Percentiles rank a stretch among this genome's conserved stretches.
These are phyloP conservation scores for Habroteleia sp. DNA, from an alignment of 2,888 invertebrate species.

Conservation along the genomic window DNA sequence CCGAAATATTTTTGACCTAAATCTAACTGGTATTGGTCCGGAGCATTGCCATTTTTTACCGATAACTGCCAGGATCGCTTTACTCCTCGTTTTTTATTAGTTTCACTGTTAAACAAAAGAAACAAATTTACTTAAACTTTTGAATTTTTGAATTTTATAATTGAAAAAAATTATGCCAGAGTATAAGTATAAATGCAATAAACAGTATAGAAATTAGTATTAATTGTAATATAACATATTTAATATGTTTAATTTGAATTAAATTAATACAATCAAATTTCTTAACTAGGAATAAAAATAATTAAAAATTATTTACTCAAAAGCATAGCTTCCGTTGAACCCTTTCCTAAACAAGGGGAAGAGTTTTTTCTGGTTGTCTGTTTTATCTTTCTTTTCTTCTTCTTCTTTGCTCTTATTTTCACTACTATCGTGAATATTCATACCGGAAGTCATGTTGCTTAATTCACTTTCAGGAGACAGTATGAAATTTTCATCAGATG, in stretches of 20 bases:
- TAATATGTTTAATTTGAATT: too few species aligned
- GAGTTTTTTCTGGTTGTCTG: constrained; percentile 65
- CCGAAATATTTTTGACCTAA: constrained; percentile 92
- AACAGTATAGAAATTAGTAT: too few species aligned
- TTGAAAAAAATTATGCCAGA: too few species aligned
- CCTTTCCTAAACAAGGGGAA: constrained; percentile 77
- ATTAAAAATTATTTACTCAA: constrained; percentile 67
- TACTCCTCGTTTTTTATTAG: constrained; percentile 45
- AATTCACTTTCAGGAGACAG: constrained; percentile 83
- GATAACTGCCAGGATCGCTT: constrained; percentile 79
- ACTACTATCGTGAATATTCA: constrained; percentile 81
- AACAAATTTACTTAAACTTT: background rate
- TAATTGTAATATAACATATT: too few species aligned
- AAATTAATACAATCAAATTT: too few species aligned
- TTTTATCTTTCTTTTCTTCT: constrained; percentile 11
- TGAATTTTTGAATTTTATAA: too few species aligned
- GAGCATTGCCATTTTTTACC: constrained; percentile 81
- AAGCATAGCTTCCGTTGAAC: constrained; percentile 61
- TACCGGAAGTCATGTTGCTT: constrained; percentile 82
- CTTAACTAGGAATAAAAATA: background rate
- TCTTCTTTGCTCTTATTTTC: constrained; percentile 55
- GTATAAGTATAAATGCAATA: too few species aligned
- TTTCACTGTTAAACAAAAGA: constrained; percentile 62
- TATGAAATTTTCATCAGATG: constrained; percentile 11
- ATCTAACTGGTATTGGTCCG: constrained; percentile 89